Percentiles rank a stretch among this genome's conserved stretches.
Conservation (phyloP, 2,113 vertebrate species). For the Urocolius indicus region DNA sequence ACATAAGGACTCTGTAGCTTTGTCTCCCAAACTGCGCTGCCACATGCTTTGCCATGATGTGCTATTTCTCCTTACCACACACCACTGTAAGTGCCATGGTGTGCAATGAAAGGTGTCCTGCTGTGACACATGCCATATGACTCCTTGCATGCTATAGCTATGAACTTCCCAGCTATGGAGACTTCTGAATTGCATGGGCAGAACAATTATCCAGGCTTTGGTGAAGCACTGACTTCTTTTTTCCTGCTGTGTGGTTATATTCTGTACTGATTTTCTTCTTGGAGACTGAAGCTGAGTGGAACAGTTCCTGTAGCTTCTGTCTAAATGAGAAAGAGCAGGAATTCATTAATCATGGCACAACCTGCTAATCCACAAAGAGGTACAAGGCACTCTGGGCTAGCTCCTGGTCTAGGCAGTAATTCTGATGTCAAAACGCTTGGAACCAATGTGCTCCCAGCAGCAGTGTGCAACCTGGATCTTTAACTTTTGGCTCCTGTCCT, state of each 20-base stretch:
- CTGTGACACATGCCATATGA: not conserved
- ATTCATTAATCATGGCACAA: conserved; percentile 29
- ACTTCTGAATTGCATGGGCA: not conserved
- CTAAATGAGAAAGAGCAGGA: not conserved
- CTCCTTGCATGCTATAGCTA: not conserved
- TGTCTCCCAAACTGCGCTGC: not conserved
- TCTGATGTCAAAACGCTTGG: not conserved
- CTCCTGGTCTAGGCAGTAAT: conserved; percentile 8
- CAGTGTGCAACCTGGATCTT: not conserved
- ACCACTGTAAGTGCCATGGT: not conserved
- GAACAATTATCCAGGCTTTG: not conserved
- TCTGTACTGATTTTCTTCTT: not conserved
- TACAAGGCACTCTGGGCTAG: not conserved
- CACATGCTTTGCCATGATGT: not conserved
- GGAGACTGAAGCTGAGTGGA: conserved; percentile 3
- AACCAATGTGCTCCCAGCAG: not conserved
- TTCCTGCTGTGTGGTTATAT: not conserved
- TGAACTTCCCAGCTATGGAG: not conserved
- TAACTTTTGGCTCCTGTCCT: not conserved
- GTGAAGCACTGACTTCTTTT: not conserved
- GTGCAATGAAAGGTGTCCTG: not conserved
- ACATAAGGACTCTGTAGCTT: not conserved
- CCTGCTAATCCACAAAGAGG: not conserved
- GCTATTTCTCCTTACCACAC: not conserved
- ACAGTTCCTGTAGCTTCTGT: not conserved